Percentiles rank a stretch among this genome's conserved stretches.
These are phyloP conservation scores for Enteromius anoplus DNA, from an alignment of 2,797 vertebrate genomes.

Conservation along the genomic window DNA sequence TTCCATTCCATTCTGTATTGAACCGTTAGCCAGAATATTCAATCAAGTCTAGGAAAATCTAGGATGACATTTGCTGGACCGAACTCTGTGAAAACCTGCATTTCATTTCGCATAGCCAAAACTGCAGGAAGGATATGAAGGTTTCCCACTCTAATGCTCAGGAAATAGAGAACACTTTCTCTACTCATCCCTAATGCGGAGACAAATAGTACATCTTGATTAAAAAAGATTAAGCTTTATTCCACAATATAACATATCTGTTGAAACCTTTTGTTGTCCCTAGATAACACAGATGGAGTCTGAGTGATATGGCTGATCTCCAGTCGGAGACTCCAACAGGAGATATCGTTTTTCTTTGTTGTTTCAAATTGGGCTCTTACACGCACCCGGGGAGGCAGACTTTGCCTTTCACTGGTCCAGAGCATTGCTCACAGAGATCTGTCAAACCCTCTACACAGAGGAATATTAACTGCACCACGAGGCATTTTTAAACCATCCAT, in stretches of 20 bases:
- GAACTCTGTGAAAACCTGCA: conserved; percentile 2
- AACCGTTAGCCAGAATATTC: conserved; percentile 25
- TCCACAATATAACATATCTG: conserved; percentile 14
- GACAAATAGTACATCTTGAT: conserved; percentile 26
- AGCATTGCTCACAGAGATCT: conserved; percentile 43
- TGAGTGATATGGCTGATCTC: conserved; percentile 49
- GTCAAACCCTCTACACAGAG: conserved; percentile 33
- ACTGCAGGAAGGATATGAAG: not conserved
- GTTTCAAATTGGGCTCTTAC: conserved; percentile 50
- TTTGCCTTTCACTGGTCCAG: conserved; percentile 24
- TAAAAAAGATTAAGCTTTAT: conserved; percentile 21
- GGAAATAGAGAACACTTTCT: conserved; percentile 4
- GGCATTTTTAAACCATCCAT: conserved; percentile 42
- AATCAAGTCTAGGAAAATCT: conserved; percentile 26
- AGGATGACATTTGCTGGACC: conserved; percentile 28
- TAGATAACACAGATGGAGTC: conserved; percentile 38
- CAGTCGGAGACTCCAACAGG: conserved; percentile 45
- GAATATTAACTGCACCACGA: conserved; percentile 36
- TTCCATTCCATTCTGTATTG: conserved; percentile 29
- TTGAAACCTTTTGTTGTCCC: conserved; percentile 25
- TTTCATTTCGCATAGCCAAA: conserved; percentile 2
- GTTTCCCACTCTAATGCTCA: not conserved
- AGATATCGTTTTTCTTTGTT: conserved; percentile 53
- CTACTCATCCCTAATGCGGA: conserved; percentile 4
- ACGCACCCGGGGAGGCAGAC: conserved; percentile 25